Conservation (phyloP, 1,140 invertebrate genomes). For the Drosophila setifemur region DNA sequence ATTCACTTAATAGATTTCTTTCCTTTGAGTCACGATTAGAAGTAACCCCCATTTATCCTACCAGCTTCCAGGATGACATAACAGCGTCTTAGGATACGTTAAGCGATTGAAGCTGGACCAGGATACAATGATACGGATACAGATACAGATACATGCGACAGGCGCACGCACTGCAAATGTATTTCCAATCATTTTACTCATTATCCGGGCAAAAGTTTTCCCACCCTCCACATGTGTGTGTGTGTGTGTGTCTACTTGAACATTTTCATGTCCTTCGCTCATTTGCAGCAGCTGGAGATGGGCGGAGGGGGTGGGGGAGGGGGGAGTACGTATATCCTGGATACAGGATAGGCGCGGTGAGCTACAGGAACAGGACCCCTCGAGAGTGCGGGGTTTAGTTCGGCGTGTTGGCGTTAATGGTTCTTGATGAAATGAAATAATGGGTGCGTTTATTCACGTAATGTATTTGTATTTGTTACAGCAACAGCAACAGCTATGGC, state of each 20-base stretch:
- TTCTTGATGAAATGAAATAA: constrained; percentile 81
- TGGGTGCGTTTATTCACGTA: constrained; percentile 81
- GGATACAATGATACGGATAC: constrained; percentile 2
- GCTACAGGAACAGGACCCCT: constrained; percentile 10
- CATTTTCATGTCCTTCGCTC: constrained; percentile 62
- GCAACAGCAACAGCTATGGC: constrained; percentile 45
- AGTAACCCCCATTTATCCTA: not conserved
- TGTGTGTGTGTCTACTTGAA: constrained; percentile 49
- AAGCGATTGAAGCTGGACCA: constrained; percentile 14
- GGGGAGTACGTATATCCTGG: constrained; percentile 31
- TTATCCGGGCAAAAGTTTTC: constrained; percentile 74
- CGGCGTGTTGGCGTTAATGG: constrained; percentile 78
- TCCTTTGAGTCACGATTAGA: not conserved
- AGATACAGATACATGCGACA: constrained; percentile 49
- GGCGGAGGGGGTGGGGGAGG: not conserved
- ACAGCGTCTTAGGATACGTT: constrained; percentile 35
- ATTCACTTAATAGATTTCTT: not conserved
- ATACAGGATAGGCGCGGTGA: constrained; percentile 58
- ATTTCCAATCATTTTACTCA: constrained; percentile 80
- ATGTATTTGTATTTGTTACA: constrained; percentile 81
- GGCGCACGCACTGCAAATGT: constrained; percentile 70
- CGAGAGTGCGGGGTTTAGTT: not conserved
- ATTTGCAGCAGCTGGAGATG: constrained; percentile 47
- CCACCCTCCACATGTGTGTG: not conserved
- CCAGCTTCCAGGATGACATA: constrained; percentile 15